phyloP scores from a whole-genome alignment of 2,797 vertebrate genomes.

The Tenualosa ilisha region DNA sequence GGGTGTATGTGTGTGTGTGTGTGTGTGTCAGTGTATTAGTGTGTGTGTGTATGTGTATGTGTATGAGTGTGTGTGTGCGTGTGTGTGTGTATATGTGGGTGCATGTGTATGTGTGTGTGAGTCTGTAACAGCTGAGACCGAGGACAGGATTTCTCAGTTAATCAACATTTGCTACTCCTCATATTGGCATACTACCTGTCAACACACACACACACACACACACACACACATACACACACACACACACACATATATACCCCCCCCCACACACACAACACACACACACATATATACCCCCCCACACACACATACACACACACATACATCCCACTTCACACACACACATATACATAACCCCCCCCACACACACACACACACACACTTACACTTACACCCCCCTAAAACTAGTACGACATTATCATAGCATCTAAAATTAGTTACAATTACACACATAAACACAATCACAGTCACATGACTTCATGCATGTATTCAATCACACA shows the following conservation, averaged over 20 bases:
- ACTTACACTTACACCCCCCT: too few relatives aligned
- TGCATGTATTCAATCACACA: neutral
- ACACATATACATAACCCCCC: too few relatives aligned
- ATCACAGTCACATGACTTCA: neutral
- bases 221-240: neutral
- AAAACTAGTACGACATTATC: too few relatives aligned
- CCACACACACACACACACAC: too few relatives aligned
- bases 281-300: too few relatives aligned
- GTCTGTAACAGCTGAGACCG: slow-evolving; percentile 28
- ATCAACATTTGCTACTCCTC: slow-evolving; percentile 37
- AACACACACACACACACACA: slow-evolving; percentile 10
- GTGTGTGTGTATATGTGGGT: neutral
- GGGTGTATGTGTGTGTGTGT: too few relatives aligned
- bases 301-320: neutral
- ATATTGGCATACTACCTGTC: slow-evolving; percentile 2
- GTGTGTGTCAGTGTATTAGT: too few relatives aligned
- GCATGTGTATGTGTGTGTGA: too few relatives aligned
- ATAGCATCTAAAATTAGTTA: neutral
- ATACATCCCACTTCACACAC: too few relatives aligned
- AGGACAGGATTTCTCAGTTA: slow-evolving; percentile 38
- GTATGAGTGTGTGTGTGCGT: neutral
- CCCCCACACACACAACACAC: too few relatives aligned
- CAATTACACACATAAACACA: neutral
- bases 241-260: neutral
- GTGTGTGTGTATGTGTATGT: neutral